Percentiles rank a stretch among this genome's conserved stretches.
Evolutionary conservation across 2,113 vertebrate genomes (phyloP).

Genomic region (Ophiodon elongatus): DNA sequence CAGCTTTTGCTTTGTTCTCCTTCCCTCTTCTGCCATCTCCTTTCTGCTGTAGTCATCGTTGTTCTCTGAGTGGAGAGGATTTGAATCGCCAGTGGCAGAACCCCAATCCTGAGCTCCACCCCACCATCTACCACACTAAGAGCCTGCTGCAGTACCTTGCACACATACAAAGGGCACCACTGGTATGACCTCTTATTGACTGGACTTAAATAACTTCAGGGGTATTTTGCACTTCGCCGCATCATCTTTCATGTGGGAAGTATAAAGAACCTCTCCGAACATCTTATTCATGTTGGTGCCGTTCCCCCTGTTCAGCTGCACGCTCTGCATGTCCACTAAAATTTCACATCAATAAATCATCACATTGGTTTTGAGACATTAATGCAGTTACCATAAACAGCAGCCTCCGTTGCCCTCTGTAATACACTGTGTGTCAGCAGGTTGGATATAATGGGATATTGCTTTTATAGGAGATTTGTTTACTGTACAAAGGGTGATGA

Average conservation of each 20-base stretch:
- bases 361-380: slow-evolving; percentile 37
- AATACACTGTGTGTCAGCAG: slow-evolving; percentile 17
- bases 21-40: slow-evolving; percentile 28
- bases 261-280: not conserved
- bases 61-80: slow-evolving; percentile 98
- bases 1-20: slow-evolving; percentile 45
- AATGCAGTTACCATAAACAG: slow-evolving; percentile 40
- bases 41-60: slow-evolving; percentile 89
- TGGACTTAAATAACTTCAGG: slow-evolving; percentile 30
- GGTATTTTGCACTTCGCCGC: slow-evolving; percentile 23
- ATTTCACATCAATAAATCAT: slow-evolving; percentile 36
- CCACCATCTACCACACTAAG: slow-evolving; percentile 98
- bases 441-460: slow-evolving; percentile 25
- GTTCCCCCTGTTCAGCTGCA: slow-evolving; percentile 34
- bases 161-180: slow-evolving; percentile 91
- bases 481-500: slow-evolving; percentile 5
- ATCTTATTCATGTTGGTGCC: not conserved
- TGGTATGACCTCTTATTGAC: slow-evolving; percentile 84
- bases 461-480: slow-evolving; percentile 33
- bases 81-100: slow-evolving; percentile 98
- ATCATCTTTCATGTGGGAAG: slow-evolving; percentile 30
- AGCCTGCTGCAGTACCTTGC: slow-evolving; percentile 96
- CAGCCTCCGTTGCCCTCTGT: slow-evolving; percentile 20
- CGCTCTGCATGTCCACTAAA: slow-evolving; percentile 29
- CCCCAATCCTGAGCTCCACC: slow-evolving; percentile 94